A percentile compares a stretch with the other conserved stretches of the same genome.
phyloP scores from a whole-genome alignment of 2,113 vertebrate species.

The Nyctereutes procyonoides region DNA sequence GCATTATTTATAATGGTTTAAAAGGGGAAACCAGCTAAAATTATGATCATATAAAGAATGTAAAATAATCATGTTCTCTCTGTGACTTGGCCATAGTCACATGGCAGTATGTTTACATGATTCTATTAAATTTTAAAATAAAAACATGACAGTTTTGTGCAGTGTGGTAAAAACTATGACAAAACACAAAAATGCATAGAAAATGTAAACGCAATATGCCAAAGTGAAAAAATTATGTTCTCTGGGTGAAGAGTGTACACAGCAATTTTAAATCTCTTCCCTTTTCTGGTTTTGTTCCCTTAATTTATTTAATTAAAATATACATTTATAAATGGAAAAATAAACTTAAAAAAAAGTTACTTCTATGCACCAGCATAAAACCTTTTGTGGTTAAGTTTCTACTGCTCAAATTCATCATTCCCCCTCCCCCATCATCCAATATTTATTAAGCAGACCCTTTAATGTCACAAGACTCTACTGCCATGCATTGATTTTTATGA shows the following conservation, averaged over 20 bases:
- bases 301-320: constrained; percentile 54
- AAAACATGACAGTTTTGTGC: background rate
- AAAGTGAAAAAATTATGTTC: constrained; percentile 12
- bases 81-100: background rate
- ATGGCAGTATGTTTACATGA: background rate
- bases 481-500: constrained; percentile 64
- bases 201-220: background rate
- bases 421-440: constrained; percentile 34
- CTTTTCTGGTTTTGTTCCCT: background rate
- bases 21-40: constrained; percentile 36
- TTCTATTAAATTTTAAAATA: constrained; percentile 31
- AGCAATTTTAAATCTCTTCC: constrained; percentile 19
- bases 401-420: constrained; percentile 43
- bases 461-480: constrained; percentile 59
- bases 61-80: background rate
- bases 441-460: constrained; percentile 70
- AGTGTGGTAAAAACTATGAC: background rate
- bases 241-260: background rate
- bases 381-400: constrained; percentile 55
- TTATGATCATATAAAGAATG: background rate
- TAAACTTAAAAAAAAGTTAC: constrained; percentile 18
- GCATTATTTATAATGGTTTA: background rate
- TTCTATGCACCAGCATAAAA: constrained; percentile 38
- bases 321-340: constrained; percentile 49
- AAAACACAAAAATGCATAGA: background rate